Base-by-base conservation (phyloP, 2,797 vertebrate genomes). In the Oreochromis grahami region DNA sequence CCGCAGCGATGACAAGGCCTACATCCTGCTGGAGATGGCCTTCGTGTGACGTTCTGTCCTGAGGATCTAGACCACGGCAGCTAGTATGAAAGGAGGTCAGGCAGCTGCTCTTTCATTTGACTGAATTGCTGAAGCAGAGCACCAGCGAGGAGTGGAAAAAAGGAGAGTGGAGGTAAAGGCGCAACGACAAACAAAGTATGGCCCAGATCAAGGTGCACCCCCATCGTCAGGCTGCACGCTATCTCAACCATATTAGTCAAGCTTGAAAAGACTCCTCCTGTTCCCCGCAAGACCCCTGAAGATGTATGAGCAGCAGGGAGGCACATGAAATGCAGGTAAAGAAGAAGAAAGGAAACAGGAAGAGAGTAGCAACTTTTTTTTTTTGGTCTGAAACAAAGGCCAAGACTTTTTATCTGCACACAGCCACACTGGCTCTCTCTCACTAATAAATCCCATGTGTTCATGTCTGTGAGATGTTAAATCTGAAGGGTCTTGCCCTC, bases 361-460 rank as follows among this genome's bases (percentile, higher is more conserved):
- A 32, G 51, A 89, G 83, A 87, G 76, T 84, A 84, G 63, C 50
- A 89, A 91, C 81, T 92, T 85, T 82, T 86, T 12, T 87, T 84
- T 4, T 43, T 26, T 26, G 4, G 51, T 72, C 76, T 13, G 45
- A 92, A 87, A 88, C 79, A 88, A 89, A 87, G 78, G 56, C 84
- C 32, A 24, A 74, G 84, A 84, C 81, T 78, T 90, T 82, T 87
- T 87, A 77, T 88, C 86, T 78, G 63, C 60, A 72, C 68, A 79
- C 68, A 76, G 77, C 84, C 89, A 80, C 87, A 87, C 76, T 79
- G 84, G 79, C 80, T 84, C 26, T 7, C 53, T 88, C 53, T 88
- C 55, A 14, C 82, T 95, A 95, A 96, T 94, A 91, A 92, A 89
- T 90, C 85, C 93, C 95, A 96, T 87, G 92, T 95, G 95, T 88